These are phyloP conservation scores for Sebastes oblongus DNA, from an alignment of 2,797 vertebrate genomes.

Conservation along the genomic window DNA sequence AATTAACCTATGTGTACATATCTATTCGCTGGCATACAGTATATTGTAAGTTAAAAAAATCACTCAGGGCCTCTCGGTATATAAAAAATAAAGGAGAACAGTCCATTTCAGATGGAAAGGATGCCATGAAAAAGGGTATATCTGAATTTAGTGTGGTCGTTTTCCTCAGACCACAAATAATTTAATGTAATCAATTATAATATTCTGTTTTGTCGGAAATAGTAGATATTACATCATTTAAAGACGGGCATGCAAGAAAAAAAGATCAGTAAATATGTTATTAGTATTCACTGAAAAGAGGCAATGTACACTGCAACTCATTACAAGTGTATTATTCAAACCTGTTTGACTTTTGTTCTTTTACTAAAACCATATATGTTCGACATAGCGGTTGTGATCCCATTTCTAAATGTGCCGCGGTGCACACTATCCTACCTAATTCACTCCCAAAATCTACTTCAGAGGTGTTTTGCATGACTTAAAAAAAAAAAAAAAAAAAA, in stretches of 20 bases:
- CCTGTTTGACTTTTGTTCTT: constrained; percentile 82
- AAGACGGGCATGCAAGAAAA: constrained; percentile 87
- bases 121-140: constrained; percentile 83
- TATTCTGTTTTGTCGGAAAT: constrained; percentile 81
- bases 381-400: constrained; percentile 78
- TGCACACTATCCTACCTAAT: constrained; percentile 84
- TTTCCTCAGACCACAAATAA: constrained; percentile 86
- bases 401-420: constrained; percentile 76
- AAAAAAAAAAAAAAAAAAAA: constrained; percentile 48
- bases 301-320: constrained; percentile 81
- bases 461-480: constrained; percentile 87
- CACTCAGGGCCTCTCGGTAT: constrained; percentile 88
- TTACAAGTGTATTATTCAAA: constrained; percentile 83
- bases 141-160: constrained; percentile 81
- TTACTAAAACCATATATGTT: constrained; percentile 79
- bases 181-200: constrained; percentile 84
- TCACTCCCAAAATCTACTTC: constrained; percentile 83
- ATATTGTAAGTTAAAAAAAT: constrained; percentile 84
- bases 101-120: constrained; percentile 80
- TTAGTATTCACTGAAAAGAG: constrained; percentile 82
- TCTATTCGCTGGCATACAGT: constrained; percentile 83
- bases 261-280: constrained; percentile 75
- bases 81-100: constrained; percentile 84
- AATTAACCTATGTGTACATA: constrained; percentile 88
- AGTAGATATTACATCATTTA: constrained; percentile 84